Evolutionary conservation across 2,797 vertebrate genomes (phyloP).

Genomic region (Sebastes glaucus): DNA sequence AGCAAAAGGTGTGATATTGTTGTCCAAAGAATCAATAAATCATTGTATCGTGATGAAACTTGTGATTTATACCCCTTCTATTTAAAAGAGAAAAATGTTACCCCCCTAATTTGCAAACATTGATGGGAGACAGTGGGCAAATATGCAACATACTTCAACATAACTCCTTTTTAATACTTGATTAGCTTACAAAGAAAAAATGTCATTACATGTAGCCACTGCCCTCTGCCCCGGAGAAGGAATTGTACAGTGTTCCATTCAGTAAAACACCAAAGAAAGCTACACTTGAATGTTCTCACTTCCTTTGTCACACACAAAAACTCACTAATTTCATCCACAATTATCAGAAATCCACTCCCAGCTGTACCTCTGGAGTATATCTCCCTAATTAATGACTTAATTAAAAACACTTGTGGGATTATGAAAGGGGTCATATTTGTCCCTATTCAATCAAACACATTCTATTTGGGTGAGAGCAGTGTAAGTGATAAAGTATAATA

Average conservation of each 20-base stretch:
- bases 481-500: slow-evolving; percentile 36
- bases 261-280: not conserved
- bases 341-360: slow-evolving; percentile 55
- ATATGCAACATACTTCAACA: not conserved
- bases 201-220: not conserved
- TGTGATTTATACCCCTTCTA: not conserved
- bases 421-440: slow-evolving; percentile 71
- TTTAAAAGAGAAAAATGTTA: not conserved
- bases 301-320: slow-evolving; percentile 36
- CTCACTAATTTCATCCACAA: slow-evolving; percentile 43
- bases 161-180: not conserved
- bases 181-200: not conserved
- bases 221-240: not conserved
- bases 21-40: not conserved
- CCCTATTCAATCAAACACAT: slow-evolving; percentile 72
- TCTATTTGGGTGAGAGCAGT: slow-evolving; percentile 45
- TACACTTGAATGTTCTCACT: slow-evolving; percentile 19
- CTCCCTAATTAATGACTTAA: slow-evolving; percentile 81
- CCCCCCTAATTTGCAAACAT: not conserved
- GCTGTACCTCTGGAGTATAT: slow-evolving; percentile 61
- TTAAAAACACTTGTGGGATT: slow-evolving; percentile 76
- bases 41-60: not conserved
- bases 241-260: not conserved
- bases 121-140: not conserved
- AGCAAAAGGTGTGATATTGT: not conserved